These are phyloP conservation scores for Bellardia bayeri DNA, from an alignment of 2,888 invertebrate species.

Conservation along the genomic window DNA sequence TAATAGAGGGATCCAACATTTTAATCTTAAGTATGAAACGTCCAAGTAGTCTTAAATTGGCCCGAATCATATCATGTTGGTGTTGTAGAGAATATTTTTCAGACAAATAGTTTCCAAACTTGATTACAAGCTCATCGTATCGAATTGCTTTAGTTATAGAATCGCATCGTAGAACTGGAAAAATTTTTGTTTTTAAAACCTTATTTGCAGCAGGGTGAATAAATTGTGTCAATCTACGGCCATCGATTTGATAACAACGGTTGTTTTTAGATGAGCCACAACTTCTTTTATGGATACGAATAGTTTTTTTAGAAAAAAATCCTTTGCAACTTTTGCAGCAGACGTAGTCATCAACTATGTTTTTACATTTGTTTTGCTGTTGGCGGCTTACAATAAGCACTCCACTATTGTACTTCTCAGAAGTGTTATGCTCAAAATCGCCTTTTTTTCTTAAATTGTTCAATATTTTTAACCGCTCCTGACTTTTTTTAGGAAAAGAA, in stretches of 20 bases:
- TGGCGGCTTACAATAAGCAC: no score
- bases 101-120: no score
- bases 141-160: neutral
- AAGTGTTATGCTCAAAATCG: no score
- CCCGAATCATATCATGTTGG: conserved; percentile 10
- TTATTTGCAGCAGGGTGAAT: neutral
- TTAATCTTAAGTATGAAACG: neutral
- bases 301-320: neutral
- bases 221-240: neutral
- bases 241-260: neutral
- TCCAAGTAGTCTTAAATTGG: neutral
- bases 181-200: neutral
- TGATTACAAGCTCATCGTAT: no score
- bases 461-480: no score
- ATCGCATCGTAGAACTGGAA: neutral
- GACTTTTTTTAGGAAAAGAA: no score
- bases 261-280: neutral
- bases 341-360: no score
- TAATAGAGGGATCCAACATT: neutral
- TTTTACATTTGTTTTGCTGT: no score
- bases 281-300: neutral
- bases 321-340: no score
- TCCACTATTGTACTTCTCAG: no score
- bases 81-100: no score
- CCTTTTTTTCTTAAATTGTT: no score